A percentile compares a stretch with the other conserved stretches of the same genome.
phyloP scores from a whole-genome alignment of 2,888 invertebrate species.

The Pachydiplax longipennis region DNA sequence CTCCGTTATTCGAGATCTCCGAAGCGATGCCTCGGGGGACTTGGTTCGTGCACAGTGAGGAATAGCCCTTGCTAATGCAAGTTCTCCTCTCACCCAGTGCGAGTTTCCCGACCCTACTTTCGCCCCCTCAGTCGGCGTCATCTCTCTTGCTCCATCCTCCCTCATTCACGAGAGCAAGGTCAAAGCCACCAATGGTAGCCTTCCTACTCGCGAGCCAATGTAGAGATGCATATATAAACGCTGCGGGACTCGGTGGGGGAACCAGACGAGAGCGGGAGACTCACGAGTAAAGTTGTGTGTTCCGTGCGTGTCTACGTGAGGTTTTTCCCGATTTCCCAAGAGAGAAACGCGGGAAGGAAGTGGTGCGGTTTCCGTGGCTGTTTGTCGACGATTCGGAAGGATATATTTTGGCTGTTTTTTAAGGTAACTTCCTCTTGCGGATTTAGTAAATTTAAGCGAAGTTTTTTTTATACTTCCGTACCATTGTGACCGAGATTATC shows the following conservation, averaged over 20 bases:
- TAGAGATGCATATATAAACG: neutral
- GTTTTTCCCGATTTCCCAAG: neutral
- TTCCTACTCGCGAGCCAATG: neutral
- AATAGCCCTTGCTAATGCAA: too few species aligned
- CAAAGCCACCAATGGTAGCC: slow-evolving; percentile 43
- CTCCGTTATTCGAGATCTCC: too few species aligned
- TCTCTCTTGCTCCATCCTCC: neutral
- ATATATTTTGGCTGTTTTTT: neutral
- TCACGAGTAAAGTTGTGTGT: neutral
- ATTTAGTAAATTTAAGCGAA: too few species aligned
- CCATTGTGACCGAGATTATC: too few species aligned
- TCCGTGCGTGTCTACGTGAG: too few species aligned
- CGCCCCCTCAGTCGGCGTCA: neutral
- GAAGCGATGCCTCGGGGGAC: too few species aligned
- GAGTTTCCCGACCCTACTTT: neutral
- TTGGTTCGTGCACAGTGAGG: too few species aligned
- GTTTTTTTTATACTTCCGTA: too few species aligned
- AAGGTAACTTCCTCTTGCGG: too few species aligned
- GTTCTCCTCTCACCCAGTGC: neutral
- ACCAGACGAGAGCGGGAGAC: neutral
- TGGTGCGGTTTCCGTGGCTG: neutral
- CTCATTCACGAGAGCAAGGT: slow-evolving; percentile 23
- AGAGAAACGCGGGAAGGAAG: neutral
- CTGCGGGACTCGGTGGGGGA: neutral
- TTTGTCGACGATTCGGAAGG: neutral